Evolutionary conservation across 1,140 invertebrate species (phyloP), one percentile per base, ranked within the genome.

Genomic region (Pogonus chalceus): DNA sequence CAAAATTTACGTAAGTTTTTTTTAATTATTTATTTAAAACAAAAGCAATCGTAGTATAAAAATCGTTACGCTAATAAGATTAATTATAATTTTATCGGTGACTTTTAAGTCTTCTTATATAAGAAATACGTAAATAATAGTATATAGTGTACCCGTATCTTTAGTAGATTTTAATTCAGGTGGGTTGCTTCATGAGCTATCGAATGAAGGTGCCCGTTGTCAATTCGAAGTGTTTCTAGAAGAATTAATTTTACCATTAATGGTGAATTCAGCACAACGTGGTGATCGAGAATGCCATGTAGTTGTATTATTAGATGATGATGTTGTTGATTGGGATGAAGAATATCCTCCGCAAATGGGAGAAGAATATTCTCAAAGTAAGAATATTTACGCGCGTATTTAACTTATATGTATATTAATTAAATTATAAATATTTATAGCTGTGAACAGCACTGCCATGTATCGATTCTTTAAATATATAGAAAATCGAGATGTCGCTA

Each of bases 391-490:
- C 2, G n/a, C n/a, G n/a, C n/a, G n/a, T n/a, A n/a, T n/a, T n/a
- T n/a, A n/a, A n/a, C n/a, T n/a, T 14, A 31, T 31, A 31, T 14
- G 14, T 31, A 31, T 31, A 31, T 7, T 31, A 31, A 7, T 14
- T 7, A 31, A 7, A 14, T 7, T 43, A 43, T 43, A 4, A 31
- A 43, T 35, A 68, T 62, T 61, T 70, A 39, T 63, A 87, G 85
- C 89, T 62, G 84, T 94, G 9, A 85, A 89, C 64, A 92, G 87
- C 65, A 94, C 89, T 50, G 85, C 90, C 12, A 86, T 97, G 80
- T 96, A 96, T 70, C 80, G 95, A 58, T 99, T 99, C 75, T 99
- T 99, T 75, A 98, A 98, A 68, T 99, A 99, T 70, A 97, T 98
- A 58, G 97, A 99, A 72, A 99, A 99, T 68, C 80, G 96, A 20